Evolutionary conservation across 2,797 vertebrate genomes (phyloP).

Genomic region (Eidolon dupreanum): DNA sequence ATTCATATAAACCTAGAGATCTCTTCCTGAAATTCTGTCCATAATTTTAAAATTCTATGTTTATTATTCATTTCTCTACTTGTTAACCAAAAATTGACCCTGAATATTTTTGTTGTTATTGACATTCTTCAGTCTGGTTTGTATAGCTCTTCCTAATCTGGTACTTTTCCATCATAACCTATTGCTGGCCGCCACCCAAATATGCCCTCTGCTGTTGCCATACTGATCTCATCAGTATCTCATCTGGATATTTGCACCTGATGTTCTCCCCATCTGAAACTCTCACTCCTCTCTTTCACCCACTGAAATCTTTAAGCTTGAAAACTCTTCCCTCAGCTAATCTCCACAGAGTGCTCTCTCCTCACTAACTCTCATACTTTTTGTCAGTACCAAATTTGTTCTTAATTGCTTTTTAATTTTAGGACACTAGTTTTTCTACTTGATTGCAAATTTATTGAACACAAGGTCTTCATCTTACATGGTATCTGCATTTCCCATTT

Average conservation of each 20-base stretch:
- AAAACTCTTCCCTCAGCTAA: background rate
- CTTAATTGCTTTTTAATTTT: slow-evolving; percentile 62
- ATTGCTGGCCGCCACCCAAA: background rate
- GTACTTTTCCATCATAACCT: background rate
- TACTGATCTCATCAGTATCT: background rate
- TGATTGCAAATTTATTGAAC: slow-evolving; percentile 51
- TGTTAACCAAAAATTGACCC: background rate
- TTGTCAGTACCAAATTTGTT: slow-evolving; percentile 40
- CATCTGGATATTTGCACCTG: background rate
- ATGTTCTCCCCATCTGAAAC: background rate
- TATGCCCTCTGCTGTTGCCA: background rate
- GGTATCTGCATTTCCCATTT: background rate
- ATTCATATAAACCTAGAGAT: background rate
- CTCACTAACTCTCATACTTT: background rate
- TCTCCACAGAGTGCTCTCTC: background rate
- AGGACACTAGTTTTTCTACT: slow-evolving; percentile 50
- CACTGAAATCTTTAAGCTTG: background rate
- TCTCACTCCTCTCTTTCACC: background rate
- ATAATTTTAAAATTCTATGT: background rate
- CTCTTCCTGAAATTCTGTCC: background rate
- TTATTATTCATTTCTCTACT: background rate
- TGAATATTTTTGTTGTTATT: background rate
- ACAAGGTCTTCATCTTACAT: background rate
- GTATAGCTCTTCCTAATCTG: background rate
- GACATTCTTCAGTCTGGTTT: background rate